Evolutionary conservation across 2,797 vertebrate species (phyloP), one percentile per base, ranked within the genome.

Genomic region (Tragelaphus eurycerus): DNA sequence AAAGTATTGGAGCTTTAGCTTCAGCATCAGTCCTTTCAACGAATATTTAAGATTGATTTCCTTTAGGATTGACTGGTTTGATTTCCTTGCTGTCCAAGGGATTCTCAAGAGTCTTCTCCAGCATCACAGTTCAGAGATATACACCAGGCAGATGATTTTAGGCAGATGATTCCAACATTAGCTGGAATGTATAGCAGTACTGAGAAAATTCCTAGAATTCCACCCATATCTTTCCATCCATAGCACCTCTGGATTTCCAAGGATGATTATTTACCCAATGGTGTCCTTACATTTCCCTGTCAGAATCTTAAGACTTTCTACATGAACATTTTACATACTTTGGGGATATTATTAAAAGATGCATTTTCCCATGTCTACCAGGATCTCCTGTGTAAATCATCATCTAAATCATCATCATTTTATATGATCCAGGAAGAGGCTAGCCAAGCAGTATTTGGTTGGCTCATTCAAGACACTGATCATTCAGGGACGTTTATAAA

Each of bases 321-420:
- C 27, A 52, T 57, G 64, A 86, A 64, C 29, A 34, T 87, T 94
- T 94, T 88, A 67, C 34, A 86, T 48, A 62, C 12, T 87, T 78
- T 85, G 52, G 17, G 13, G 21, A 59, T 62, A 14, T 86, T 95
- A 94, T 96, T 95, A 98, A 98, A 94, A 95, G 96, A 98, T 97
- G 90, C 46, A 92, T 96, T 97, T 98, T 98, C 98, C 97, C 98
- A 98, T 97, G 96, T 97, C 97, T 96, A 97, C 96, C 86, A 98
- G 97, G 31, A n/a, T 94, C 97, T 98, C 96, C 96, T 98, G 97
- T 98, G 97, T 98, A 98, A 98, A 98, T 98, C 34, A 38, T 71
- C 19, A 23, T 38, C n/a, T 38, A 21, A 71, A 71, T 38, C 10
- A 38, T 23, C 19, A 38, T 71, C 34, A 38, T 6, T 71, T 71